phyloP scores from a whole-genome alignment of 2,797 vertebrate genomes.

The Lemur catta region DNA sequence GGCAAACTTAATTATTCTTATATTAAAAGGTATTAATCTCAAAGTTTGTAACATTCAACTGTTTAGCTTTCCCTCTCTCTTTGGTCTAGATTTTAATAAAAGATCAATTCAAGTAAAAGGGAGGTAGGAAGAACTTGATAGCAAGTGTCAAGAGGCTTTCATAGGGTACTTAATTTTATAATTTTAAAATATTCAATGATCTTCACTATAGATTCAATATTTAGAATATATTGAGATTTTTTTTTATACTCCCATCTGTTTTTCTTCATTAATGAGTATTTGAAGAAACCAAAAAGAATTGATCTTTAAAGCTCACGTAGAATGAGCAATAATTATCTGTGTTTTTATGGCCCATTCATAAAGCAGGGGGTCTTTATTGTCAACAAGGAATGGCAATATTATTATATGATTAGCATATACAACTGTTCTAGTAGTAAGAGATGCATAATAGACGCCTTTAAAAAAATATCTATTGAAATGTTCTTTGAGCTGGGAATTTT shows the following conservation, averaged over 20 bases:
- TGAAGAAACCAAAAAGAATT: not conserved
- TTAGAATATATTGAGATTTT: not conserved
- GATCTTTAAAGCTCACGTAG: not conserved
- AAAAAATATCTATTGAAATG: not conserved
- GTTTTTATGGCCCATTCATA: not conserved
- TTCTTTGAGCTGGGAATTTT: not conserved
- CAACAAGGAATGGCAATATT: not conserved
- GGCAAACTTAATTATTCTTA: not conserved
- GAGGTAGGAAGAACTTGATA: not conserved
- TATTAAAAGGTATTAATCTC: conserved; percentile 16
- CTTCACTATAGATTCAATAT: not conserved
- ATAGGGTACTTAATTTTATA: not conserved
- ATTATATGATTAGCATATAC: not conserved
- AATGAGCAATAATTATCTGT: not conserved
- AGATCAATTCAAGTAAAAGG: not conserved
- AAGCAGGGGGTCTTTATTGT: not conserved
- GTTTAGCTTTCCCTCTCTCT: not conserved
- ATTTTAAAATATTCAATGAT: not conserved
- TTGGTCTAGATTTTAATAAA: conserved; percentile 32
- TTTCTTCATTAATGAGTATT: conserved; percentile 1
- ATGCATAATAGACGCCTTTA: not conserved
- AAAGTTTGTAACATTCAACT: not conserved
- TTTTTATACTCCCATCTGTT: not conserved
- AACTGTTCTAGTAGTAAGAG: not conserved
- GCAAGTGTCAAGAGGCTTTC: not conserved